Base-by-base conservation (phyloP, 2,888 invertebrate species). In the Leptopilina syphax region DNA sequence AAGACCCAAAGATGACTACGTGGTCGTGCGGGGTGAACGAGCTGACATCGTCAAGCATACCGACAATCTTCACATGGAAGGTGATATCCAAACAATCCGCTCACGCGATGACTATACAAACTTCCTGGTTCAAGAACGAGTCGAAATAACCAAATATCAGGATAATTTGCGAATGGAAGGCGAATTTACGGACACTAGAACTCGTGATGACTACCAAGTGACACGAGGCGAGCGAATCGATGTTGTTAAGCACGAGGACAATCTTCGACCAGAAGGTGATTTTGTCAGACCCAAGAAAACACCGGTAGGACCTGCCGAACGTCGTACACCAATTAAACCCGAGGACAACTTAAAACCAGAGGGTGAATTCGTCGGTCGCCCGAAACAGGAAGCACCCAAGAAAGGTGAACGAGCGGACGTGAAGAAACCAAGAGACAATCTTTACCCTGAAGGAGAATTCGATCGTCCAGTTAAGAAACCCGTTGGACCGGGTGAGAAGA, bases 131-230 rank as follows among this genome's bases (percentile, higher is more conserved):
- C 92, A 92, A 77, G 93, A 94, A 90, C 88, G 93, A 24, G 91
- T 91, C 0, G 89, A 89, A 85, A 92, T 92, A 83, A 92, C 92
- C 12, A 92, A 92, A 79, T 90, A 91, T 54, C 85, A 89, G 80
- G 93, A 93, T 81, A 93, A 93, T 79, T 86, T 93, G n/a, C 94
- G 92, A 88, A 93, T 94, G 91, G 95, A 95, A 89, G 95, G 95
- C 7, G 93, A 92, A 86, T 94, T 95, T 90, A 94, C 93, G 83
- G 94, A 94, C 82, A 89, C 89, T 10, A 92, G 93, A 83, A 92
- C 93, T 3, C 93, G 94, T n/a, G 93, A 94, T 84, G 94, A 94
- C 9, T 94, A 93, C 83, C 92, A 93, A 63, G 88, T 93, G 12
- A 93, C 93, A 1, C 93, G 92, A 86, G 94, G 93, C 4, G 94